These are phyloP conservation scores for Julus scandinavius DNA, from an alignment of 2,888 invertebrate genomes.

Conservation along the genomic window DNA sequence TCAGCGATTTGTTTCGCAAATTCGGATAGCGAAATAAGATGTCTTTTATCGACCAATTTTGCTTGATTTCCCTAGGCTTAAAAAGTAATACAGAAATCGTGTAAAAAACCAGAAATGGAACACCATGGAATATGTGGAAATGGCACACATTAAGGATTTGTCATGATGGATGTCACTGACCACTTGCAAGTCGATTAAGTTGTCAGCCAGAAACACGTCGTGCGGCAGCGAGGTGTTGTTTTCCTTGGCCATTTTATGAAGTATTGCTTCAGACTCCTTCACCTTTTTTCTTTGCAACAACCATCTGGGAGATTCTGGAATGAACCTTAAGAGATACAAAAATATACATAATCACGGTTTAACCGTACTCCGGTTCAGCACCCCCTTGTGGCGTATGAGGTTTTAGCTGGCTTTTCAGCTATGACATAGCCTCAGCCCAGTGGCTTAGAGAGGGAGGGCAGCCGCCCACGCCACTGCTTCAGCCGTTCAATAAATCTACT, in stretches of 20 bases:
- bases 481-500: conserved; percentile 46
- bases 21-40: conserved; percentile 60
- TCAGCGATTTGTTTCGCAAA: conserved; percentile 61
- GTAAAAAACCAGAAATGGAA: no score
- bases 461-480: neutral
- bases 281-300: conserved; percentile 73
- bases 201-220: conserved; percentile 10
- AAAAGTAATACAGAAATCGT: no score
- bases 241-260: conserved; percentile 72
- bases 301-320: conserved; percentile 80
- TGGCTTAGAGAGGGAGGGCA: no score
- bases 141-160: neutral
- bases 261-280: conserved; percentile 71
- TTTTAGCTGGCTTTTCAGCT: no score
- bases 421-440: no score
- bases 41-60: conserved; percentile 43
- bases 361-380: no score
- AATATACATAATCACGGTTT: neutral
- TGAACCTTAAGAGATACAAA: conserved; percentile 65
- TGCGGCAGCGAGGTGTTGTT: conserved; percentile 70
- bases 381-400: no score
- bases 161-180: neutral
- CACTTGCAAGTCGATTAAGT: conserved; percentile 11
- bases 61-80: neutral
- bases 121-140: neutral